These are phyloP conservation scores for Nestor notabilis DNA, from an alignment of 2,113 vertebrate genomes.

Conservation along the genomic window DNA sequence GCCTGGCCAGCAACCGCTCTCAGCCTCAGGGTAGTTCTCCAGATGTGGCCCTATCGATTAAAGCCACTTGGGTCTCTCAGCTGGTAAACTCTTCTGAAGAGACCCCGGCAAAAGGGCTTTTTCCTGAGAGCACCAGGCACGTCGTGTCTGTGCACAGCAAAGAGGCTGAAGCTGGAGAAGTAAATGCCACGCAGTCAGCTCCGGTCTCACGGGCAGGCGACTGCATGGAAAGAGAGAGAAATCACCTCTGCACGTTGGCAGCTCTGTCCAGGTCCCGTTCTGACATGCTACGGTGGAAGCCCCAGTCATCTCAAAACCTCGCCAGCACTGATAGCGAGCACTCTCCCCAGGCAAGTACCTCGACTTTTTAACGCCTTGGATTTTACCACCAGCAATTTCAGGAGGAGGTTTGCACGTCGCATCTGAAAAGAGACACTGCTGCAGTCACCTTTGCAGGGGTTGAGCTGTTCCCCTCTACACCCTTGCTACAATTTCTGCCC, in stretches of 20 bases:
- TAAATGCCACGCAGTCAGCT: neutral
- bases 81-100: neutral
- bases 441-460: neutral
- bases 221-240: neutral
- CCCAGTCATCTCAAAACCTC: slow-evolving; percentile 4
- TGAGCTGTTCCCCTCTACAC: neutral
- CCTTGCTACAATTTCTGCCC: neutral
- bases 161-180: neutral
- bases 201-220: neutral
- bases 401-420: slow-evolving; percentile 3
- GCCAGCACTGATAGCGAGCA: slow-evolving; percentile 10
- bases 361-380: neutral
- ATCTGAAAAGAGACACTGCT: neutral
- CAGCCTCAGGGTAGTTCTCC: neutral
- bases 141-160: neutral
- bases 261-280: slow-evolving; percentile 3
- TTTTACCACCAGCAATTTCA: slow-evolving; percentile 29
- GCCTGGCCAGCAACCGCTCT: neutral
- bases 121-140: neutral
- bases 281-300: neutral
- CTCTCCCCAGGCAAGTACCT: slow-evolving; percentile 8
- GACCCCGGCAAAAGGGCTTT: neutral
- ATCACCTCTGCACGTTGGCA: slow-evolving; percentile 22
- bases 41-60: neutral
- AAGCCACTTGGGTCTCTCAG: neutral